Evolutionary conservation across 2,113 vertebrate species (phyloP).

Genomic region (Dermatemys mawii): DNA sequence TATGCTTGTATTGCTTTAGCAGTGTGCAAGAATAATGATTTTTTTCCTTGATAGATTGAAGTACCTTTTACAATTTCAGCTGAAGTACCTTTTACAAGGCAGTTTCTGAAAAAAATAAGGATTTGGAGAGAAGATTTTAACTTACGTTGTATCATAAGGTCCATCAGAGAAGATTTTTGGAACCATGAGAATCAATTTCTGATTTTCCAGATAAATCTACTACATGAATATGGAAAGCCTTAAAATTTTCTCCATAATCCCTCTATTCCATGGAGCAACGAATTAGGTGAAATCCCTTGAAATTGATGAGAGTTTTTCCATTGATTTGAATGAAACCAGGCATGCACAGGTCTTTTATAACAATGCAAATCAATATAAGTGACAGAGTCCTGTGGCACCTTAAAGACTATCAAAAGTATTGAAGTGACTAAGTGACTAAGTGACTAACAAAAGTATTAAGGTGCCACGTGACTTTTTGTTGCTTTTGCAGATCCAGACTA

Average conservation of each 20-base stretch:
- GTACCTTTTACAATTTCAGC: background rate
- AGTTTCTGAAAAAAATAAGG: background rate
- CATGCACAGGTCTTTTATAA: background rate
- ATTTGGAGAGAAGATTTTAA: background rate
- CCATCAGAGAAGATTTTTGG: background rate
- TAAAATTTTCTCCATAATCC: background rate
- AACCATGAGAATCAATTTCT: background rate
- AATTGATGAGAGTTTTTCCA: background rate
- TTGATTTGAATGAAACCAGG: background rate
- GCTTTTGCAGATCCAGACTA: no score
- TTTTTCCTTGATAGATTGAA: background rate
- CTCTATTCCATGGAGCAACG: background rate
- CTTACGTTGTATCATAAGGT: background rate
- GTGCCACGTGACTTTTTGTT: no score
- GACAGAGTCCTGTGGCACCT: no score
- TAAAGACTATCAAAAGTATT: no score
- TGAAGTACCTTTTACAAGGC: background rate
- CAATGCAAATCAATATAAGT: background rate
- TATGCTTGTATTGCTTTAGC: background rate
- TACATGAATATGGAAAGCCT: background rate
- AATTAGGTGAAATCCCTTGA: background rate
- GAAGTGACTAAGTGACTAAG: no score
- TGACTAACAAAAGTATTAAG: no score
- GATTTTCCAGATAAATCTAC: background rate
- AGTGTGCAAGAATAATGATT: background rate